phyloP scores from a whole-genome alignment of 2,797 vertebrate species.

The Darevskia mixta region DNA sequence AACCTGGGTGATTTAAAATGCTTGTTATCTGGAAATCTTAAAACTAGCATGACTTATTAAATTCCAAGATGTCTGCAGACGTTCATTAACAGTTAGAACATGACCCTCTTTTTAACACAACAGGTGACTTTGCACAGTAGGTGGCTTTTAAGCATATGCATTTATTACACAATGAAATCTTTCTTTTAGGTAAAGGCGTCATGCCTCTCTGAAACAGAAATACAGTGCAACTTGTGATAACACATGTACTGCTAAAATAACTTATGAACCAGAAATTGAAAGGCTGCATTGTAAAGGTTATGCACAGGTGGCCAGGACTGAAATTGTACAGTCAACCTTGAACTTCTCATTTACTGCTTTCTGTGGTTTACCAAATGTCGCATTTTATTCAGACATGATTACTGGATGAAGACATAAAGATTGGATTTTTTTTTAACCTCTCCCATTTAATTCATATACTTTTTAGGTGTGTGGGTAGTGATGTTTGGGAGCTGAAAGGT shows the following conservation, averaged over 20 bases:
- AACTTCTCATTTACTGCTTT: not conserved
- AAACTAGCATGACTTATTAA: not conserved
- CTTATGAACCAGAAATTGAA: not conserved
- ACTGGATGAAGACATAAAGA: not conserved
- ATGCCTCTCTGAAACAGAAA: not conserved
- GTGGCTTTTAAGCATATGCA: not conserved
- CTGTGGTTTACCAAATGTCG: not conserved
- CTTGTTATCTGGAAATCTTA: not conserved
- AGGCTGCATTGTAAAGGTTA: not conserved
- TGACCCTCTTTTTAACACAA: not conserved
- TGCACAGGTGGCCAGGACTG: not conserved
- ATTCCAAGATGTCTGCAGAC: not conserved
- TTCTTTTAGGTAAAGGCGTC: not conserved
- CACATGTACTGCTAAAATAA: slow-evolving; percentile 6
- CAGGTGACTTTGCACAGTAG: not conserved
- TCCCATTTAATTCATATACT: not conserved
- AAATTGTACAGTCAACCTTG: not conserved
- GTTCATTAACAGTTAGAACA: not conserved
- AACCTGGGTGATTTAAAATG: not conserved
- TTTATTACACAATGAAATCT: not conserved
- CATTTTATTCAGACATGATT: slow-evolving; percentile 15
- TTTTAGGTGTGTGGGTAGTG: not conserved
- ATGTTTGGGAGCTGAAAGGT: not conserved
- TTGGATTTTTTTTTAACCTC: not conserved
- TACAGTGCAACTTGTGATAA: not conserved